Conservation (phyloP, 2,113 vertebrate genomes). For the Trematomus loennbergii region DNA sequence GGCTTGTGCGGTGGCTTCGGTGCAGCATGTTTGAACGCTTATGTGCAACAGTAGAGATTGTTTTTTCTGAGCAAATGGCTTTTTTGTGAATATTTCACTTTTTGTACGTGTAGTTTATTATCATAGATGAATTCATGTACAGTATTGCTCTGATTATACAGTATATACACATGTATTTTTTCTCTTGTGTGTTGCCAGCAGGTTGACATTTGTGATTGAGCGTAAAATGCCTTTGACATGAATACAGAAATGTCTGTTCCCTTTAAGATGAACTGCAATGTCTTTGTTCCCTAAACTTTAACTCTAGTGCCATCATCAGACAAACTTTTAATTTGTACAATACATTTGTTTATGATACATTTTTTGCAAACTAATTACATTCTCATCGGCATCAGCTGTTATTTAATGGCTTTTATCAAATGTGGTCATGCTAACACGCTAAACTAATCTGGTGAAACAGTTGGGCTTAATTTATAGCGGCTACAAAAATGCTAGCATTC, state of each 20-base stretch:
- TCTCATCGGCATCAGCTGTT: background rate
- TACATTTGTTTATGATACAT: background rate
- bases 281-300: background rate
- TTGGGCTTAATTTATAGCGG: too few species aligned
- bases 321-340: background rate
- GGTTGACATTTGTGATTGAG: background rate
- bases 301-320: background rate
- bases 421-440: background rate
- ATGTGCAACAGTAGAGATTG: conserved; percentile 7
- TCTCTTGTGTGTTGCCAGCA: background rate
- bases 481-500: background rate
- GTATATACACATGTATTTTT: background rate
- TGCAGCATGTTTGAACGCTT: conserved; percentile 44
- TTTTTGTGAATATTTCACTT: conserved; percentile 10
- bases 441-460: background rate
- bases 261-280: background rate
- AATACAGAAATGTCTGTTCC: background rate
- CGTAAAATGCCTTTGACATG: background rate
- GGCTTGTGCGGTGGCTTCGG: conserved; percentile 36
- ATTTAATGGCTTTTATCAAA: background rate
- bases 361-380: background rate
- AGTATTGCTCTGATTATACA: background rate
- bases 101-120: conserved; percentile 5
- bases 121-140: background rate
- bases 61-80: conserved; percentile 15